phyloP scores from a whole-genome alignment of 2,888 invertebrate genomes.

The Drosophila niveifrons region DNA sequence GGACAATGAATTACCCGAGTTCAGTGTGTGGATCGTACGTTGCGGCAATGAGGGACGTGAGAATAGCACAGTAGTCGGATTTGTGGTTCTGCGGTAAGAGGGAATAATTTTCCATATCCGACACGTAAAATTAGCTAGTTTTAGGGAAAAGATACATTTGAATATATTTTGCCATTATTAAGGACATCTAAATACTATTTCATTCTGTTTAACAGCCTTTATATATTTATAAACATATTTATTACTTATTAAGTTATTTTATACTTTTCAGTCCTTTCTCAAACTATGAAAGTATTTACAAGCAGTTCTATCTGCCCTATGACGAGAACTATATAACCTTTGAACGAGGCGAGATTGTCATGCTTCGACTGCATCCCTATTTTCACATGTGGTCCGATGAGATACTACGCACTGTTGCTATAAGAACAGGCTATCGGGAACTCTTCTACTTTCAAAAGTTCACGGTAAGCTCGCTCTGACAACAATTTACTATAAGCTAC shows the following conservation, averaged over 20 bases:
- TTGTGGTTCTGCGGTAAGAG: constrained; percentile 71
- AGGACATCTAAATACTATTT: too few relatives aligned
- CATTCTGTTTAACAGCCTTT: too few relatives aligned
- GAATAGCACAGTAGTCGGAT: constrained; percentile 71
- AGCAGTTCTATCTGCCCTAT: constrained; percentile 55
- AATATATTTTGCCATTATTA: too few relatives aligned
- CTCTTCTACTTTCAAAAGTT: constrained; percentile 64
- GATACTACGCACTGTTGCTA: constrained; percentile 70
- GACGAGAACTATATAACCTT: constrained; percentile 45
- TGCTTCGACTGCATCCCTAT: constrained; percentile 76
- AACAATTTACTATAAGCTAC: background rate
- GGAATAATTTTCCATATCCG: background rate
- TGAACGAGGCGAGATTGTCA: constrained; percentile 67
- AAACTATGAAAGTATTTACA: constrained; percentile 46
- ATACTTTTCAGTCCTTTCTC: constrained; percentile 40
- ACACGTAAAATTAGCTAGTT: too few relatives aligned
- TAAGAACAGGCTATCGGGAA: constrained; percentile 65
- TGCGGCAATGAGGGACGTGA: constrained; percentile 55
- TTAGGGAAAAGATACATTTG: too few relatives aligned
- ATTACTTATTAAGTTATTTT: background rate
- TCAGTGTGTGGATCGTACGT: constrained; percentile 65
- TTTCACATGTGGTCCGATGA: constrained; percentile 75
- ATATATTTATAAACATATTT: background rate
- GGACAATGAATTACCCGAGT: constrained; percentile 52
- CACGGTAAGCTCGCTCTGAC: constrained; percentile 34